Evolutionary conservation across 2,113 vertebrate species (phyloP), one percentile per base, ranked within the genome.

Genomic region (Oxygymnocypris stewartii): DNA sequence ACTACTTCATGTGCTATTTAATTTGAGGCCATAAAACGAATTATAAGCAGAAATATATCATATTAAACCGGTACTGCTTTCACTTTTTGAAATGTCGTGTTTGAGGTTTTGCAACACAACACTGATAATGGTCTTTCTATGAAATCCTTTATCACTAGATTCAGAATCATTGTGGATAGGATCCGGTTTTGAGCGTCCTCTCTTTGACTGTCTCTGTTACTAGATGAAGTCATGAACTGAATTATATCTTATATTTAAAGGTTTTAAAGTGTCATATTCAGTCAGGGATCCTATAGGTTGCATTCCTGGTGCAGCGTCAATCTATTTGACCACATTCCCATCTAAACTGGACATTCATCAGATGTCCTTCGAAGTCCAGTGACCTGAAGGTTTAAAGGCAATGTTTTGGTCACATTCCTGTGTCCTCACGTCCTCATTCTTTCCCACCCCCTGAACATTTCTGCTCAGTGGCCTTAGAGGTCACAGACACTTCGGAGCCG

Each of bases 321-420:
- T 94, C 93, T 89, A 84, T 89, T 89, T 87, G 88, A 92, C 87
- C 84, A 61, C 88, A 87, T 93, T 79, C 88, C 93, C 91, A 93
- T 95, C 90, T 93, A 90, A 93, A 93, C 92, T 93, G 92, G 87
- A 89, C 88, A 91, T 89, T 83, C 7, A 0, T 85, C 92, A 88
- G 82, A 83, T 51, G 67, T 86, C 61, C 83, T 75, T 84, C 69
- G 44, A 89, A 86, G 89, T 92, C 88, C 74, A 82, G 89, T 88
- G 61, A 77, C 89, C 82, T 78, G 88, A 75, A 90, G 85, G 6
- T 77, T 78, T 25, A 69, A 69, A 35, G 84, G 86, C 86, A 89
- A 82, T 23, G 79, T 89, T 89, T 89, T 85, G 84, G 80, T 91
- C 91, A 74, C 87, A 89, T 91, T 93, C 92, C 93, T 90, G 25